Conservation (phyloP, 2,888 invertebrate genomes). For the Nomada ferruginata region DNA sequence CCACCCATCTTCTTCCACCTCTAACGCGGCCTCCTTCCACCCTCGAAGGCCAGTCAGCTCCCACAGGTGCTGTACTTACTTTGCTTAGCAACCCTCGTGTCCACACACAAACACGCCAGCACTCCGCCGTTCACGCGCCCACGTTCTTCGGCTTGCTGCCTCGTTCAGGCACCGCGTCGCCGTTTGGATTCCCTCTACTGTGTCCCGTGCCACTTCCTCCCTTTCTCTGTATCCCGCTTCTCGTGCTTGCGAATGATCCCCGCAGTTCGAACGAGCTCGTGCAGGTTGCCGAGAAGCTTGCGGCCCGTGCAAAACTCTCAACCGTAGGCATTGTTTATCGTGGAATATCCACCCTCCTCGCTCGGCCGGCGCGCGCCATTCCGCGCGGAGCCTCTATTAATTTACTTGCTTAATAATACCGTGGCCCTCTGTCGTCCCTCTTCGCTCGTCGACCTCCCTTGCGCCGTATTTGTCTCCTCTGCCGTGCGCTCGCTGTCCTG, state of each 20-base stretch:
- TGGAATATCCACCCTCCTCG: slow-evolving; percentile 76
- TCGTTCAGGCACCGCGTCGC: slow-evolving; percentile 48
- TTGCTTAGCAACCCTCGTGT: slow-evolving; percentile 79
- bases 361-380: slow-evolving; percentile 60
- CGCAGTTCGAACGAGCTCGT: slow-evolving; percentile 12
- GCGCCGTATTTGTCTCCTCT: slow-evolving; percentile 30
- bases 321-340: slow-evolving; percentile 80
- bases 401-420: slow-evolving; percentile 83
- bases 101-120: slow-evolving; percentile 63
- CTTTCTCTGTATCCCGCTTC: neutral
- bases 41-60: slow-evolving; percentile 72
- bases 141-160: slow-evolving; percentile 22
- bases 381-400: slow-evolving; percentile 80
- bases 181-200: slow-evolving; percentile 16
- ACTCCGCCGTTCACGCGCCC: slow-evolving; percentile 26
- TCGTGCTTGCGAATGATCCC: neutral
- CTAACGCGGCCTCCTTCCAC: slow-evolving; percentile 62
- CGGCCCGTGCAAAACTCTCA: slow-evolving; percentile 59
- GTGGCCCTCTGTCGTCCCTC: slow-evolving; percentile 54
- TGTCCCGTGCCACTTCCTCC: neutral
- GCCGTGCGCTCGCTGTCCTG: neutral
- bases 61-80: slow-evolving; percentile 81
- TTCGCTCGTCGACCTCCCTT: slow-evolving; percentile 37
- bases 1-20: slow-evolving; percentile 54
- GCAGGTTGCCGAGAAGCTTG: slow-evolving; percentile 5